Evolutionary conservation across 1,140 invertebrate genomes (phyloP).

Genomic region (Drosophila tropicalis): DNA sequence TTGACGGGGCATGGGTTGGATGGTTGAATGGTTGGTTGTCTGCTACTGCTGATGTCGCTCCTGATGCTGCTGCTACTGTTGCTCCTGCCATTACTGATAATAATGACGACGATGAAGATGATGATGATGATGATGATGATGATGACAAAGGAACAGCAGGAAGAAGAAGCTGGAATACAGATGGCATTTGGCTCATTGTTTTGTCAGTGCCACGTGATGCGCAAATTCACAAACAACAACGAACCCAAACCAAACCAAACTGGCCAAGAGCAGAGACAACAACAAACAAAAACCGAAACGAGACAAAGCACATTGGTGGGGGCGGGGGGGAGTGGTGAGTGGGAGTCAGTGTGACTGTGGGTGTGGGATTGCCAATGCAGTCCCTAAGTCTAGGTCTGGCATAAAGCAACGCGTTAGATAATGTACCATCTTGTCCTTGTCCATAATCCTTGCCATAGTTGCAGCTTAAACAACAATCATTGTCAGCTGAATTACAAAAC

Average conservation of each 20-base stretch:
- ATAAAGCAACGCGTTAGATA: constrained; percentile 54
- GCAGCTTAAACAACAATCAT: constrained; percentile 57
- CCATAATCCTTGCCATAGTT: constrained; percentile 46
- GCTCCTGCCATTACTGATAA: neutral
- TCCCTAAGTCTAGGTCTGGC: constrained; percentile 41
- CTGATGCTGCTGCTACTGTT: neutral
- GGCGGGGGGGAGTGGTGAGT: neutral
- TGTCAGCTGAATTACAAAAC: constrained; percentile 49
- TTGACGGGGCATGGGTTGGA: constrained; percentile 36
- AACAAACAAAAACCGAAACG: constrained; percentile 10
- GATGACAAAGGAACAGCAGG: constrained; percentile 34
- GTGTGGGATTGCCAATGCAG: constrained; percentile 50
- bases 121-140: constrained; percentile 30
- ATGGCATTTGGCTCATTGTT: constrained; percentile 71
- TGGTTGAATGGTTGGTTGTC: neutral
- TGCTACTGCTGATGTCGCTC: neutral
- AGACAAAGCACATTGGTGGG: neutral
- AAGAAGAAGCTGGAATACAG: constrained; percentile 34
- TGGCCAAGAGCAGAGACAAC: constrained; percentile 67
- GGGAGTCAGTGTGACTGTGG: constrained; percentile 2
- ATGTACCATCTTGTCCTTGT: constrained; percentile 36
- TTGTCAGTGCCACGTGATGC: constrained; percentile 71
- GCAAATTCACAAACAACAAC: constrained; percentile 73
- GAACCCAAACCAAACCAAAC: constrained; percentile 36
- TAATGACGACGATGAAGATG: constrained; percentile 7